These are phyloP conservation scores for Sphaeramia orbicularis DNA, from an alignment of 2,797 vertebrate species.

Conservation along the genomic window DNA sequence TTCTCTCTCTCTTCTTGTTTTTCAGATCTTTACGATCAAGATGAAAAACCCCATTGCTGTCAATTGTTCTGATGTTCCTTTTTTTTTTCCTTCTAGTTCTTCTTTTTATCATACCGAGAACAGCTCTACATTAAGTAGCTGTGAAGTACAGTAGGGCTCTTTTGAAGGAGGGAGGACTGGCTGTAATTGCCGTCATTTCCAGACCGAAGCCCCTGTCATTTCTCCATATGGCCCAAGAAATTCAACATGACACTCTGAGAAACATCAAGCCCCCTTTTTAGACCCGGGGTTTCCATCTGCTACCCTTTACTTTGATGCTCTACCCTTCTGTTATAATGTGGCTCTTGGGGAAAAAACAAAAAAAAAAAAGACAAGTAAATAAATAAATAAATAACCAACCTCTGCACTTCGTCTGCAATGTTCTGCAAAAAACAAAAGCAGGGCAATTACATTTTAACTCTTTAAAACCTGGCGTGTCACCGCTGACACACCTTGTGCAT, in stretches of 20 bases:
- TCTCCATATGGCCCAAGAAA: conserved; percentile 45
- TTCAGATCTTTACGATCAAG: conserved; percentile 59
- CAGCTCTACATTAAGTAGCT: conserved; percentile 39
- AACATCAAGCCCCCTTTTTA: conserved; percentile 47
- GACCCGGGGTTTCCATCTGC: conserved; percentile 42
- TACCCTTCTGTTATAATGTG: conserved; percentile 39
- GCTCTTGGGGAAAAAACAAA: conserved; percentile 22
- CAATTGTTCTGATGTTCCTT: conserved; percentile 31
- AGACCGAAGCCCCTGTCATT: conserved; percentile 57
- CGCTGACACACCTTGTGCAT: no score
- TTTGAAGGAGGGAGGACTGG: conserved; percentile 31
- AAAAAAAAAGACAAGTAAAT: no score
- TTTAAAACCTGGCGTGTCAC: no score
- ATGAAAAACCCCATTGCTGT: conserved; percentile 26
- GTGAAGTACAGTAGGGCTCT: conserved; percentile 51
- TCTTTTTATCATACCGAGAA: conserved; percentile 32
- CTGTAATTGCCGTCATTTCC: conserved; percentile 65
- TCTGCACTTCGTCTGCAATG: no score
- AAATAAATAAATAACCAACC: no score
- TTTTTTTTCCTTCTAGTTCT: not conserved
- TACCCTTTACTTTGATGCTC: conserved; percentile 47
- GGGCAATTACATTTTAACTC: no score
- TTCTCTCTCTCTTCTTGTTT: conserved; percentile 13
- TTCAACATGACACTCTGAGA: conserved; percentile 68
- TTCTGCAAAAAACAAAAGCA: no score